A percentile compares a stretch with the other conserved stretches of the same genome.
Evolutionary conservation across 2,888 invertebrate species (phyloP).

Genomic region (Tethea ocularis): DNA sequence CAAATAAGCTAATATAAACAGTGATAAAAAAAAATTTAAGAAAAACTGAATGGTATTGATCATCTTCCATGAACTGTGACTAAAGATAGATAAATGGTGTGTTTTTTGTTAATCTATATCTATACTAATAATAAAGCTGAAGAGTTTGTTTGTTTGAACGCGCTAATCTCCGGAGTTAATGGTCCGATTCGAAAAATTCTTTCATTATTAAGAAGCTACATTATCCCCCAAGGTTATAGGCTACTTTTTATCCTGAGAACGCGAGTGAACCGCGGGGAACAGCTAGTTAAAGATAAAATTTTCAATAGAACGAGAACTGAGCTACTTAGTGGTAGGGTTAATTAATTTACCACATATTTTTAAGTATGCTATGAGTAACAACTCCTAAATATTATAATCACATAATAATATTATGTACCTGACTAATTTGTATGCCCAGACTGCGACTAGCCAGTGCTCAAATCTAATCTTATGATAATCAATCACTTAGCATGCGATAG

Average conservation of each 20-base stretch:
- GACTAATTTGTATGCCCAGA: neutral
- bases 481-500: conserved; percentile 2
- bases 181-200: too few species aligned
- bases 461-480: neutral
- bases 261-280: too few species aligned
- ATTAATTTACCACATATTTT: neutral
- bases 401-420: neutral
- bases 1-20: too few species aligned
- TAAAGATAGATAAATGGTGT: neutral
- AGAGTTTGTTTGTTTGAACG: too few species aligned
- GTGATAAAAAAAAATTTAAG: neutral
- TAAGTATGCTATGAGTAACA: neutral
- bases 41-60: conserved; percentile 3
- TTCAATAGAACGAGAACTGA: neutral
- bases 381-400: neutral
- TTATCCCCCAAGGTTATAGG: too few species aligned
- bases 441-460: neutral
- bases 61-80: neutral
- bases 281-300: too few species aligned
- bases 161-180: too few species aligned
- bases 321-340: neutral
- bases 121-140: too few species aligned
- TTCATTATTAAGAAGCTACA: too few species aligned
- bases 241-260: too few species aligned
- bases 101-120: neutral